Base-by-base conservation (phyloP, 2,888 invertebrate genomes). In the Thecocarcelia acutangulata region DNA sequence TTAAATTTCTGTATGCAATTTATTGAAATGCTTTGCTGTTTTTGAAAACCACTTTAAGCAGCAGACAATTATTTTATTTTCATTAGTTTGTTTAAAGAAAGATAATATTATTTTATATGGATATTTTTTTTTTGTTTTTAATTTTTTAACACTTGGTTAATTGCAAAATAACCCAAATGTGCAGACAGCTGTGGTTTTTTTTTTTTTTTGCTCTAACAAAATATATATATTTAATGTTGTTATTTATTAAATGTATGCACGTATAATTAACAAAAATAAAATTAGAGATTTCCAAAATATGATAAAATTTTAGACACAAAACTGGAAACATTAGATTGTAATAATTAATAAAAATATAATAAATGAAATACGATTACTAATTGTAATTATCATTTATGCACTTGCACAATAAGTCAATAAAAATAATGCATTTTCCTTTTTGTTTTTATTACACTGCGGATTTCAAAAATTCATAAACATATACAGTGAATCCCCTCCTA, bases 121-220 rank as follows among this genome's bases (percentile, higher is more conserved):
- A 13, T 37, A 28, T 28, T 17, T 46, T 46, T 15, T 70, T 13
- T 24, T 19, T 61, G 11, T 44, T 52, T 46, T 44, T 72, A 24
- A 72, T 66, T 78, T 72, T 78, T 78, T 78, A 78, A 78, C 78
- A 78, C 78, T 73, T 78, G 72, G 72, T 28, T 78, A 78, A 78
- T 78, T 78, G 72, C 72, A 42, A 78, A 66, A 78, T 78, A 78
- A 78, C 78, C 78, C 52, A 78, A 78, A 78, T 78, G 78, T 78
- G 78, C 78, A 78, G 72, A 61, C 72, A 78, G 58, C 78, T 72
- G 72, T 52, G 56, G 24, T 37, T 72, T 59, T 72, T 21, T 21
- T 59, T 33, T 44, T 44, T 33, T 33, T 28, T 4, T 28, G 3
- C 6, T 28, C 28, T 28, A 4, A 4, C 28, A n/a, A n/a, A n/a